phyloP scores from a whole-genome alignment of 2,113 vertebrate genomes.

The Platysteira castanea region DNA sequence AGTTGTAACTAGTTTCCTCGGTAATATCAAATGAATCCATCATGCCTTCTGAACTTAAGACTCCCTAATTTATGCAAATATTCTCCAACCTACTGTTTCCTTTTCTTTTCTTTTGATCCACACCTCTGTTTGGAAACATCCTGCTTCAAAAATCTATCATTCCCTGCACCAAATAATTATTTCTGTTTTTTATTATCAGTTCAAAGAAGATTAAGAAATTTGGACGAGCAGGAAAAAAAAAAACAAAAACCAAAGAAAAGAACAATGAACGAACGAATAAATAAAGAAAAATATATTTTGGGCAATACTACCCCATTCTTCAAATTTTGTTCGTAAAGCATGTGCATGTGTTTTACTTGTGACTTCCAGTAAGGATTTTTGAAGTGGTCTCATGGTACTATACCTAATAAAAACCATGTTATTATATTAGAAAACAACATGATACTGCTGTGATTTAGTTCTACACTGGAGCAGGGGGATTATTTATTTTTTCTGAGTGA shows the following conservation, averaged over 20 bases:
- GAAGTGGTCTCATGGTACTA: neutral
- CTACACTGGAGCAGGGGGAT: neutral
- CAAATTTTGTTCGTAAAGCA: neutral
- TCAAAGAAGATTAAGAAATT: neutral
- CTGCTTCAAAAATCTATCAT: neutral
- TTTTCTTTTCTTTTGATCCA: neutral
- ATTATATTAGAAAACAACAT: neutral
- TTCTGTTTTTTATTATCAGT: neutral
- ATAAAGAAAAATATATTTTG: neutral
- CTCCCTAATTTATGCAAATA: neutral
- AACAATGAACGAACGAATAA: neutral
- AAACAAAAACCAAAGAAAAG: fast-evolving
- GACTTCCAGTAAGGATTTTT: neutral
- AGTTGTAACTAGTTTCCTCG: neutral
- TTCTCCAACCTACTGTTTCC: neutral
- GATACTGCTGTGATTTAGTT: neutral
- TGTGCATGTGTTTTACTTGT: neutral
- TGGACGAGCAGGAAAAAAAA: neutral
- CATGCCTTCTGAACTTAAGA: neutral
- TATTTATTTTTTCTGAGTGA: slow-evolving; percentile 31
- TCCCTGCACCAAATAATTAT: neutral
- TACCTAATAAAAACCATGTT: neutral
- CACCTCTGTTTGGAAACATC: neutral
- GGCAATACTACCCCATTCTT: neutral
- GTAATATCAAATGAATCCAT: neutral